Base-by-base conservation (phyloP, 2,113 vertebrate species). In the Eolophus roseicapilla region DNA sequence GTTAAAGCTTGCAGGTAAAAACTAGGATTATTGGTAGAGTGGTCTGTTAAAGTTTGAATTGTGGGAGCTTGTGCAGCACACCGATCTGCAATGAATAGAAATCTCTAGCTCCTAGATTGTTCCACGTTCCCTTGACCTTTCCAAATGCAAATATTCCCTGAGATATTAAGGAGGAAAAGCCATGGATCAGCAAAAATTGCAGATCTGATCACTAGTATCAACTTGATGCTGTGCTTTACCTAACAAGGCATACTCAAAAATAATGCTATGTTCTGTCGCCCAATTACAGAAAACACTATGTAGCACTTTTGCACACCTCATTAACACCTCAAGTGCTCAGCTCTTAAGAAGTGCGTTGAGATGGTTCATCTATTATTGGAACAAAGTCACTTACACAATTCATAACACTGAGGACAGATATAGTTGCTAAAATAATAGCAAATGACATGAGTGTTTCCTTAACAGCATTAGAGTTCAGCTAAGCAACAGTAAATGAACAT, bases 321-420 rank as follows among this genome's bases (percentile, higher is more conserved):
- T 97, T 97, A 96, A 89, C 89, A 86, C 78, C 93, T 96, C 73
- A 75, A 96, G 94, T 95, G 79, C 82, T 94, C 83, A 67, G 80
- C 86, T 94, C 64, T 96, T 87, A 82, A 89, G 86, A 90, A 91
- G 39, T 71, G 37, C 7, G 3, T 77, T 37, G 89, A 93, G 82
- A 93, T 75, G 79, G 77, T 71, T 82, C 76, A 92, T 87, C 87
- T 90, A 70, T 90, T 95, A 90, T 47, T 77, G 63, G 84, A 94
- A 91, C 76, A 94, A 95, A 94, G 95, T 93, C 93, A 91, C 86
- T 97, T 86, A 89, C 53, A 79, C 4, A 2, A 90, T 87, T 88
- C 59, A 49, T 67, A 94, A 91, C 68, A 52, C 28, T 71, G 53
- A 91, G 65, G 29, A 91, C 41, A 92, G 67, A 46, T 76, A 92